These are phyloP conservation scores for Meiosimyza decipiens DNA, from an alignment of 2,888 invertebrate species.

Conservation along the genomic window DNA sequence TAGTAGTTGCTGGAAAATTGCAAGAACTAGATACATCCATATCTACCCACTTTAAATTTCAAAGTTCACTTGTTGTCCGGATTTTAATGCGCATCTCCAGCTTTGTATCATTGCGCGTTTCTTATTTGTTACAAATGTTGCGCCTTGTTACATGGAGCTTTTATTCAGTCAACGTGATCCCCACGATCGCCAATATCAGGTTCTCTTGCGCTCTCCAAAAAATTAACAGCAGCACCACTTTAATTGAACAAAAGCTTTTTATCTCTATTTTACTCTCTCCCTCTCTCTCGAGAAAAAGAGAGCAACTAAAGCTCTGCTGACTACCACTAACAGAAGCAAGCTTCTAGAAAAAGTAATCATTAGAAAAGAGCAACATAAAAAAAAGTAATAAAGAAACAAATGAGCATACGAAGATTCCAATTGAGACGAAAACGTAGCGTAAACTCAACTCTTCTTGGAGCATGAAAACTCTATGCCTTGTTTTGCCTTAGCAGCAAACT, in stretches of 20 bases:
- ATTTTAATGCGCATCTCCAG: neutral
- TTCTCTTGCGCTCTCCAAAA: neutral
- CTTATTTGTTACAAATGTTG: too few relatives aligned
- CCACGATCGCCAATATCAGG: neutral
- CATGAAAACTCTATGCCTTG: conserved; percentile 25
- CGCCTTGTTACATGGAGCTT: neutral
- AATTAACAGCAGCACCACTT: neutral
- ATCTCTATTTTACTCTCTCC: neutral
- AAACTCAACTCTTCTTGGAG: conserved; percentile 5
- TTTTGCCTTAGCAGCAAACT: conserved; percentile 21
- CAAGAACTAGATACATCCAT: too few relatives aligned
- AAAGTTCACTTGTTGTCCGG: conserved; percentile 31
- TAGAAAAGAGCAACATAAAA: conserved; percentile 22
- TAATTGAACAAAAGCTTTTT: too few relatives aligned
- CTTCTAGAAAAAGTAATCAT: neutral
- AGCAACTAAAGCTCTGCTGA: neutral
- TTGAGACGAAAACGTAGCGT: neutral
- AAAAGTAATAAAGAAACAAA: neutral
- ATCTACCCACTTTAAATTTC: conserved; percentile 15
- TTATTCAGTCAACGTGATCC: neutral
- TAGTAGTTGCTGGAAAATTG: too few relatives aligned
- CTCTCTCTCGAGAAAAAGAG: neutral
- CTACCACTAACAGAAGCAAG: conserved; percentile 8
- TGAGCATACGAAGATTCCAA: neutral
- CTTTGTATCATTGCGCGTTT: neutral